phyloP scores from a whole-genome alignment of 2,113 vertebrate genomes.

The Arizona elegans region DNA sequence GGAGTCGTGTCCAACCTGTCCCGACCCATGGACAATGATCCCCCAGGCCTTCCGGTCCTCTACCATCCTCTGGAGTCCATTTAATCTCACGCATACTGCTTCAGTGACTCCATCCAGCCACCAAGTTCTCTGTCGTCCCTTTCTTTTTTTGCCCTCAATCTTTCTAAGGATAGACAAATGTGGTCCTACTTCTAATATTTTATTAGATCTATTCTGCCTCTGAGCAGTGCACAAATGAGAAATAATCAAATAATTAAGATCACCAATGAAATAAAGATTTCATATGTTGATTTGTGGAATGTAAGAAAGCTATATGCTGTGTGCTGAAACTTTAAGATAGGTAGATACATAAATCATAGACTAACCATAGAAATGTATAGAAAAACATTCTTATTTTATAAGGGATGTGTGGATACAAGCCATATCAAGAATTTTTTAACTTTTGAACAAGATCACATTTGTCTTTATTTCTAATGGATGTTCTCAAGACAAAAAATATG shows the following conservation, averaged over 20 bases:
- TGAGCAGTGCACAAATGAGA: not conserved
- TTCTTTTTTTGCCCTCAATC: too few relatives aligned
- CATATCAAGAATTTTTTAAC: too few relatives aligned
- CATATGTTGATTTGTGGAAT: not conserved
- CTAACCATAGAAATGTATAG: not conserved
- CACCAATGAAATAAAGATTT: not conserved
- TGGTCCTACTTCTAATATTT: not conserved
- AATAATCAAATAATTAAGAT: not conserved
- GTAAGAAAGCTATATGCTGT: not conserved
- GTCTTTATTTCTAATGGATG: not conserved
- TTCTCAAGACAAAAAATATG: not conserved
- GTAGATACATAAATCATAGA: not conserved
- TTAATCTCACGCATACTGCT: too few relatives aligned
- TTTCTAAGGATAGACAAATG: not conserved
- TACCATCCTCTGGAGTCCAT: too few relatives aligned
- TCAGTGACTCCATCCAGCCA: too few relatives aligned
- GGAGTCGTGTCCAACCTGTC: too few relatives aligned
- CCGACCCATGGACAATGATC: too few relatives aligned
- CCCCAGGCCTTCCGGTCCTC: too few relatives aligned
- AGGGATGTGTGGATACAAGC: not conserved
- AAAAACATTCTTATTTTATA: not conserved
- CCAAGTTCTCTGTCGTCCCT: too few relatives aligned
- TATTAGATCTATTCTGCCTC: not conserved
- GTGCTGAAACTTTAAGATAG: not conserved
- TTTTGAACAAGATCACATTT: not conserved